Base-by-base conservation (phyloP, 1,140 invertebrate genomes). In the Eupristina koningsbergeri region DNA sequence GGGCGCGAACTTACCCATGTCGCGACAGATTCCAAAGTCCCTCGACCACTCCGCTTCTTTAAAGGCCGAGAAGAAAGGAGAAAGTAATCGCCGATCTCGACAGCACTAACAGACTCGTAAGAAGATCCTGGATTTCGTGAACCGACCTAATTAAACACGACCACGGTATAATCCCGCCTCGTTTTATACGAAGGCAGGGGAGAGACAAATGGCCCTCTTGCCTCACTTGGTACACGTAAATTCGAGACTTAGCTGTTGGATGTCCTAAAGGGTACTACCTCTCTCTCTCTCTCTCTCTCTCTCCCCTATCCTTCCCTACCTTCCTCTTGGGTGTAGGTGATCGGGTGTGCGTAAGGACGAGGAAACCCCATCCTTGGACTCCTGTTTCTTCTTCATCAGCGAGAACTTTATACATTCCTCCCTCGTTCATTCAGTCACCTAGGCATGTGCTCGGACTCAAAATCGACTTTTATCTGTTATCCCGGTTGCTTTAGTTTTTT, bases 341-440 rank as follows among this genome's bases (percentile, higher is more conserved):
- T 17, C 47, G 31, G 50, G 53, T 22, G 50, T 26, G 71, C 5
- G 71, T 3, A 67, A 41, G 69, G 67, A n/a, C 47, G 47, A 2
- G 63, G 19, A 26, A 19, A 74, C 58, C 47, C 67, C 67, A 31
- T 73, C 69, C 80, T 74, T 50, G 63, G 81, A 83, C 77, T 83
- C 63, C 31, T n/a, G n/a, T n/a, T n/a, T n/a, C n/a, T n/a, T 83
- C 36, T 50, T 41, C 53, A 29, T 58, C 34, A 50, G 47, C 74
- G n/a, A 61, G n/a, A 71, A 83, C 81, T 78, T 83, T 83, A 61
- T 83, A 45, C 81, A 78, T 83, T 83, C 75, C 61, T 83, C 36
- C n/a, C 50, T 83, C 81, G n/a, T 83, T 83, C 53, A 83, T 83
- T 73, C 81, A 61, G 73, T 64, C 58, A 74, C 47, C 80, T 34